phyloP scores from a whole-genome alignment of 2,113 vertebrate genomes.

The Nettapus auritus region DNA sequence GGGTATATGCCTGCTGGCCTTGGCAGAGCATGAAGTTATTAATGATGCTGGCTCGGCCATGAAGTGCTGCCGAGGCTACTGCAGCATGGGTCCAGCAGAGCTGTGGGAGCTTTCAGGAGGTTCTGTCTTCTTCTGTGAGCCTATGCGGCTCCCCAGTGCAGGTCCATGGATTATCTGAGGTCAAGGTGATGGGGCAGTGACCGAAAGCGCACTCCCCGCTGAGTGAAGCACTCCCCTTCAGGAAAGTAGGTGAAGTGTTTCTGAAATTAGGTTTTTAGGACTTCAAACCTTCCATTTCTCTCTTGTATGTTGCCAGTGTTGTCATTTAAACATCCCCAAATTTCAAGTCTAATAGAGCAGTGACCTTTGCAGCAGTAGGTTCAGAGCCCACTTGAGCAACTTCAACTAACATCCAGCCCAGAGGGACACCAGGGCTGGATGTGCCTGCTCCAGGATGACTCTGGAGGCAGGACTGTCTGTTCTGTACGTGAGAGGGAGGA shows the following conservation, averaged over 20 bases:
- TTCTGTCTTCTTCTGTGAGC: not conserved
- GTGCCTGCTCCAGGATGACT: not conserved
- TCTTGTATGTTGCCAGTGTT: not conserved
- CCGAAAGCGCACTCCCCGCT: accelerated
- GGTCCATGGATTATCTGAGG: not conserved
- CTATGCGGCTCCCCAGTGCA: accelerated
- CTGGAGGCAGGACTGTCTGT: not conserved
- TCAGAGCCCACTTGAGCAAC: accelerated
- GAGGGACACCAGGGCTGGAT: accelerated
- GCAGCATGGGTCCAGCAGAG: not conserved
- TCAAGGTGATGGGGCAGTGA: not conserved
- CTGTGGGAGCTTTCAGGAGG: not conserved
- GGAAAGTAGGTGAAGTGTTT: not conserved
- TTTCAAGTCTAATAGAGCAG: not conserved
- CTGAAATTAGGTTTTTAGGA: not conserved
- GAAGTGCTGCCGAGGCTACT: not conserved
- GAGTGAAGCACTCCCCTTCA: not conserved
- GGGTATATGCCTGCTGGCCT: not conserved
- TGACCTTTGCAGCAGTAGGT: not conserved
- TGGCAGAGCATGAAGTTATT: not conserved
- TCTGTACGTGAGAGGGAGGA: not conserved
- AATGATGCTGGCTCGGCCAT: not conserved
- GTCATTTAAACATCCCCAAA: not conserved
- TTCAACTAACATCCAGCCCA: not conserved
- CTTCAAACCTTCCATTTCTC: not conserved